These are phyloP conservation scores for Heliocidaris tuberculata DNA, from an alignment of 35 echinoderm and acorn worm genomes.

Conservation along the genomic window DNA sequence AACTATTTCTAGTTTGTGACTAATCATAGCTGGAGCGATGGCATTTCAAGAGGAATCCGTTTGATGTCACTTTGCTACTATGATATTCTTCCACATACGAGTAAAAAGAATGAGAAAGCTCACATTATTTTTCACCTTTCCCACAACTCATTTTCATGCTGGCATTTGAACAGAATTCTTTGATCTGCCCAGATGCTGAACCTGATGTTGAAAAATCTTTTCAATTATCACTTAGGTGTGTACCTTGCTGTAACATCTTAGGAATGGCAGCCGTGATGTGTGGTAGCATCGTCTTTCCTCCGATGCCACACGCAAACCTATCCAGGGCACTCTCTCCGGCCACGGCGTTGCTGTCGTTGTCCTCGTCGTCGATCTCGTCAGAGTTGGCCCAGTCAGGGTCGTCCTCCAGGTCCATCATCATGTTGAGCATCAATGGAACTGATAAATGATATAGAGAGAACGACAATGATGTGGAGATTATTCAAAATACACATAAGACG, in stretches of 20 bases:
- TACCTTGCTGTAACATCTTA: constrained; percentile 85
- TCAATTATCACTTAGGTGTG: too few relatives aligned
- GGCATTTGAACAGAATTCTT: too few relatives aligned
- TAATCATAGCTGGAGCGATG: too few relatives aligned
- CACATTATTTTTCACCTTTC: too few relatives aligned
- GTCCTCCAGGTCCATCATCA: constrained; percentile 98
- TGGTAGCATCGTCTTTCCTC: constrained; percentile 91
- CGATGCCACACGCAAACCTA: constrained; percentile 95
- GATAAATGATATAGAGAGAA: not conserved
- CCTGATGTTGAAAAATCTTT: too few relatives aligned
- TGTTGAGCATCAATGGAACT: constrained; percentile 90
- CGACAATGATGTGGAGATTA: not conserved
- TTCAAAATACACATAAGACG: not conserved
- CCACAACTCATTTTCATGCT: too few relatives aligned
- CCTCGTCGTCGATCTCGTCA: constrained; percentile 94
- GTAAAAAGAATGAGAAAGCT: too few relatives aligned
- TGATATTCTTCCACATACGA: too few relatives aligned
- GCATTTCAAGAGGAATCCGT: too few relatives aligned
- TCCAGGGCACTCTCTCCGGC: constrained; percentile 99
- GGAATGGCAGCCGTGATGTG: constrained; percentile 81
- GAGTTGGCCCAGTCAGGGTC: constrained; percentile 87
- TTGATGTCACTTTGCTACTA: too few relatives aligned
- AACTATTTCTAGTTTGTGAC: too few relatives aligned
- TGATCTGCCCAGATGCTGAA: too few relatives aligned
- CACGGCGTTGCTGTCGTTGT: constrained; percentile 88